Evolutionary conservation across 2,888 invertebrate species (phyloP).

Genomic region (Geophilus truncorum): DNA sequence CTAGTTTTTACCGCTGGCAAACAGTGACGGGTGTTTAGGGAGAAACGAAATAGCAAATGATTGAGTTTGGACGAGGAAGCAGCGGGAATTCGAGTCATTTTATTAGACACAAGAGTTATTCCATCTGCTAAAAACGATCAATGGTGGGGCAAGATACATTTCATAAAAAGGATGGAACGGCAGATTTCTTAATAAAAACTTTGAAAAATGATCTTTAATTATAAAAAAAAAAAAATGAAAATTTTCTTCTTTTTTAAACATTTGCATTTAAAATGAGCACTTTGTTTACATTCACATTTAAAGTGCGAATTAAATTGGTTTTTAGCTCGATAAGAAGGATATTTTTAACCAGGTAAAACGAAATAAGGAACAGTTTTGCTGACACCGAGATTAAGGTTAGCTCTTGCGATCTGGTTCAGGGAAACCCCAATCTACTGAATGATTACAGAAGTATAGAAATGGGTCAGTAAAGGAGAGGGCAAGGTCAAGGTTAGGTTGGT

Average conservation of each 20-base stretch:
- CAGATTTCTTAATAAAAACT: neutral
- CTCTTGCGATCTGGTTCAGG: neutral
- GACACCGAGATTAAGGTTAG: no score
- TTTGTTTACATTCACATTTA: no score
- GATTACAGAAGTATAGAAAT: neutral
- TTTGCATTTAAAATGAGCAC: no score
- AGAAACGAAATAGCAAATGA: neutral
- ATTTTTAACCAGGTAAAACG: no score
- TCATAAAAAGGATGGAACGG: neutral
- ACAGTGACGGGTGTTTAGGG: neutral
- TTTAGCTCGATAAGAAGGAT: no score
- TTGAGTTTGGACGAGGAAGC: neutral
- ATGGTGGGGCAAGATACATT: neutral
- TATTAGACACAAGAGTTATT: neutral
- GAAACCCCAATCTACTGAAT: neutral
- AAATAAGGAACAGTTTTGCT: no score
- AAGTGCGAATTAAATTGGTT: no score
- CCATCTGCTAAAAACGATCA: neutral
- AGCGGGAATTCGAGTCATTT: neutral
- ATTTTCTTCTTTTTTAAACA: no score
- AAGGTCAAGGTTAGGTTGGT: neutral
- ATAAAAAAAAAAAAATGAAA: neutral
- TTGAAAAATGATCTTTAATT: neutral
- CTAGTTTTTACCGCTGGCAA: neutral
- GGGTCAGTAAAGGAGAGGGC: neutral